Evolutionary conservation across 1,140 invertebrate species (phyloP), one percentile per base, ranked within the genome.

Genomic region (Battus philenor): DNA sequence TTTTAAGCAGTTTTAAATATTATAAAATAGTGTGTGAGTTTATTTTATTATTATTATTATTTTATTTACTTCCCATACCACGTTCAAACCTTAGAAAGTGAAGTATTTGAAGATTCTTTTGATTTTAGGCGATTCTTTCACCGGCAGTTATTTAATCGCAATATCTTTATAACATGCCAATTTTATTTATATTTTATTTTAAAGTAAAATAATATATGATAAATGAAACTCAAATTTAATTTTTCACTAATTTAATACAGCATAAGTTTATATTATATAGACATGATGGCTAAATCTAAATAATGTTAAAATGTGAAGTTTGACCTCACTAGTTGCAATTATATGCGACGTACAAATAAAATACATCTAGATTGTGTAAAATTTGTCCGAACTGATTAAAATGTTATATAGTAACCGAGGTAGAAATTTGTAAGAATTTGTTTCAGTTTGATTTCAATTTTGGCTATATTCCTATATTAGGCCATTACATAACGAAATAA

Each of bases 201-300:
- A 31, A 20, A 6, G 16, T 34, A 20, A 20, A 20, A 6, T 3
- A 20, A 20, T 3, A 20, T 20, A 3, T 2, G 18, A 24, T 2
- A 31, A 70, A 38, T 61, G 41, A 71, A 75, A 77, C 57, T 55
- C 31, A 6, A 54, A 70, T 57, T 53, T 68, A 57, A 65, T 61
- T 62, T 78, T 71, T 68, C 69, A 71, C 75, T 83, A 81, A 62
- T 78, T 78, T 81, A 81, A 80, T 81, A 79, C 68, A 81, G 51
- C 68, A n/a, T n/a, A 71, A 50, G 47, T 62, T 54, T 66, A 74
- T 72, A 71, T 56, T 63, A 77, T 78, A 72, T 79, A 77, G 57
- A 75, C 66, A 73, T 67, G 68, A 44, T 57, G 56, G 59, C 53
- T 73, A 72, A 60, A 39, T 56, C 59, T 80, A 77, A 31, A 54